Base-by-base conservation (phyloP, 2,797 vertebrate species). In the Cossypha heuglini region DNA sequence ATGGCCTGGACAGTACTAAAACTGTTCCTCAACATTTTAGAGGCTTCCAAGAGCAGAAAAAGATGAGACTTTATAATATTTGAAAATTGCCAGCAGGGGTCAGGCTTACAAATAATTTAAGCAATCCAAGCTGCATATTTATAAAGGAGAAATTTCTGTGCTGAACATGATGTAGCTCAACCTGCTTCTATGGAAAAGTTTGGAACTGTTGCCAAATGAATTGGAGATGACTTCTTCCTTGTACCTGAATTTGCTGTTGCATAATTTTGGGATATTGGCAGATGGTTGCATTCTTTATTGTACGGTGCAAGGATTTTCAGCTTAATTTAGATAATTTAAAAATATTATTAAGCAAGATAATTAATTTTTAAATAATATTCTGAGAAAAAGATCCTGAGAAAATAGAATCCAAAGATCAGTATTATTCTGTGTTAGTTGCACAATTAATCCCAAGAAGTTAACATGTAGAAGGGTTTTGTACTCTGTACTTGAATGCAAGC, bases 101-200 rank as follows among this genome's bases (percentile, higher is more conserved):
- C 95, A 11, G 93, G 95, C 94, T 96, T 96, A 96, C 94, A 93
- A 96, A 86, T 96, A 91, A 91, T 94, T 96, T 94, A 93, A 86
- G 40, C 72, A 66, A 75, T 86, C 91, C 38, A 42, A 80, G 42
- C 84, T 88, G 66, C 76, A 19, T 91, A 77, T 93, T 94, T 83
- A 40, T 69, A 51, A 83, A 71, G 89, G 72, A 78, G 68, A 72
- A 33, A 11, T 78, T 91, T 88, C 75, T 68, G 33, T 62, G 66
- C 91, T 68, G 87, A 90, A 38, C 18, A 3, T 38, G 43, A 42
- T 62, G 68, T 49, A 57, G 33, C 31, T 79, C 24, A 52, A 9
- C n/a, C 43, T 35, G 54, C 71, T 89, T 48, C 64, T 62, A 0
- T 58, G 68, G 68, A 71, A 31, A 48, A 96, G 75, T 83, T 88